Evolutionary conservation across 2,797 vertebrate genomes (phyloP).

Genomic region (Threskiornis aethiopicus): DNA sequence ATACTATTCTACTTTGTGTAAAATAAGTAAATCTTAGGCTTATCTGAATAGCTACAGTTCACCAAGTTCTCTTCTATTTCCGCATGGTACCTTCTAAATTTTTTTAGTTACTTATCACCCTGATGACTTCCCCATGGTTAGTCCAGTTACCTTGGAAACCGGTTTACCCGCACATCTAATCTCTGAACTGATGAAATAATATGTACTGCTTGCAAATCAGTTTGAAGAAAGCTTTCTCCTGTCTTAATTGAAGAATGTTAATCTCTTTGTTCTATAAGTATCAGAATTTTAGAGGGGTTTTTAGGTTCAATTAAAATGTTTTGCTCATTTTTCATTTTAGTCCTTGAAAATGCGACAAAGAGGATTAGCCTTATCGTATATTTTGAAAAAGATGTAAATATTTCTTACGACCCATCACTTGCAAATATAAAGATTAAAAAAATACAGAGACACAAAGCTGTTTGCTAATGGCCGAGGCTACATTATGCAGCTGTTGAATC

Average conservation of each 20-base stretch:
- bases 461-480: neutral
- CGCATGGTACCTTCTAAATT: neutral
- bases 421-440: neutral
- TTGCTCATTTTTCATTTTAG: neutral
- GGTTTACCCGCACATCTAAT: neutral
- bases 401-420: neutral
- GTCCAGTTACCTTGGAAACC: conserved; percentile 57
- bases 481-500: neutral
- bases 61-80: neutral
- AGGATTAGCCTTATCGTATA: neutral
- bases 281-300: neutral
- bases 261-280: conserved; percentile 4
- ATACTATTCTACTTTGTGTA: neutral
- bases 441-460: neutral
- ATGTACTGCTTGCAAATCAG: neutral
- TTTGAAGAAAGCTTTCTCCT: conserved; percentile 1
- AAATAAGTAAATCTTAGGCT: neutral
- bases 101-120: conserved; percentile 31
- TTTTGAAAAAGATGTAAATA: neutral
- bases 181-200: conserved; percentile 15
- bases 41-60: neutral
- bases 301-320: neutral
- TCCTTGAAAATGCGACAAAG: neutral
- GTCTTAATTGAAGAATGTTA: conserved; percentile 30
- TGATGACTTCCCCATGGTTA: conserved; percentile 19